Percentiles rank a stretch among this genome's conserved stretches.
Conservation (phyloP, 2,113 vertebrate species). For the rat (Rattus norvegicus) region DNA sequence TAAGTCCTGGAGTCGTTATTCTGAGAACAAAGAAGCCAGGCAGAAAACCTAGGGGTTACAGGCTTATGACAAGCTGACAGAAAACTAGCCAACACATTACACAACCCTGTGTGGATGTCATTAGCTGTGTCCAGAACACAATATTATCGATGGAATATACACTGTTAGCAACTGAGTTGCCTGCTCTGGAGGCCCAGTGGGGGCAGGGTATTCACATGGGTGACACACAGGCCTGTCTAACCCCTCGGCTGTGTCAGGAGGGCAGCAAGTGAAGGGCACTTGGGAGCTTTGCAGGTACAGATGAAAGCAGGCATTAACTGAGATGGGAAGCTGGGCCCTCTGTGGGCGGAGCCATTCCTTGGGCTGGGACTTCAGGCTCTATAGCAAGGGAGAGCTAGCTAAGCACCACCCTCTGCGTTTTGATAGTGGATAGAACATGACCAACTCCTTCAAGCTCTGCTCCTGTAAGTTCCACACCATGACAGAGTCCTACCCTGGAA, state of each 20-base stretch:
- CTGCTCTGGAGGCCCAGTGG: background rate
- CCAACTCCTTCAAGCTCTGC: background rate
- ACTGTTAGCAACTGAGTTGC: background rate
- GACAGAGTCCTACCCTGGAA: background rate
- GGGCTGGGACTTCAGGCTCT: background rate
- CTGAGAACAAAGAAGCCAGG: too few relatives aligned
- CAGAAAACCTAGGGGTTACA: too few relatives aligned
- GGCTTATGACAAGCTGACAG: background rate
- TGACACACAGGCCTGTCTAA: background rate
- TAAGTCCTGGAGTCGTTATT: too few relatives aligned
- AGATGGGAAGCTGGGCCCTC: background rate
- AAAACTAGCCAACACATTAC: background rate
- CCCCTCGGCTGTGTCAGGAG: background rate
- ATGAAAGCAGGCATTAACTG: background rate
- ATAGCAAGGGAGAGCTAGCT: background rate
- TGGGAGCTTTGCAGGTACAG: background rate
- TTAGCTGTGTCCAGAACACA: background rate
- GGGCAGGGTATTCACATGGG: background rate
- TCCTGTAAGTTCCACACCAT: background rate
- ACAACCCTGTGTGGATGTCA: background rate
- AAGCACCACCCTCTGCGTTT: background rate
- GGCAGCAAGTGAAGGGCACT: background rate
- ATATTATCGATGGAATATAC: background rate
- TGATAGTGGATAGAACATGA: too few relatives aligned
- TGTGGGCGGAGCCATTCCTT: background rate